phyloP scores from a whole-genome alignment of 2,888 invertebrate species.

The Margaritifera margaritifera region DNA sequence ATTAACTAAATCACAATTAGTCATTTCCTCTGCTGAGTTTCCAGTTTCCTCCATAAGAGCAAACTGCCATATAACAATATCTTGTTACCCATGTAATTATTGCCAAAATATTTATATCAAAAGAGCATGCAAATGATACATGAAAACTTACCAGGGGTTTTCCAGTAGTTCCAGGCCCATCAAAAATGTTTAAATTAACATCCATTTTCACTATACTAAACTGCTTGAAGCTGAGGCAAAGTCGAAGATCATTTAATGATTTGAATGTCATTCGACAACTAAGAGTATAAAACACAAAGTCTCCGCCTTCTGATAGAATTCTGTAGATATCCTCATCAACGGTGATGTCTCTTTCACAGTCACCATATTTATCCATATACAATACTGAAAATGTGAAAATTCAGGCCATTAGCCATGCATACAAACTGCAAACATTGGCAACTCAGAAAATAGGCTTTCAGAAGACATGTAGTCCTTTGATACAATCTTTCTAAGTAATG shows the following conservation, averaged over 20 bases:
- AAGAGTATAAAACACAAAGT: conserved; percentile 38
- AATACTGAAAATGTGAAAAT: conserved; percentile 6
- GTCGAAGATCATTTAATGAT: conserved; percentile 39
- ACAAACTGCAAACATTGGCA: too few species aligned
- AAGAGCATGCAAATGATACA: neutral
- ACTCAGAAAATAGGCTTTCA: too few species aligned
- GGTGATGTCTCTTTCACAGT: conserved; percentile 23
- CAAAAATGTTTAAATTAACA: conserved; percentile 40
- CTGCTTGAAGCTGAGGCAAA: conserved; percentile 50
- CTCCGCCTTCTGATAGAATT: conserved; percentile 32
- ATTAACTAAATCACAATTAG: too few species aligned
- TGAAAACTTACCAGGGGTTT: conserved; percentile 28
- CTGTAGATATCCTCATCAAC: conserved; percentile 24
- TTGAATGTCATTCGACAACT: conserved; percentile 51
- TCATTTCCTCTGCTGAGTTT: too few species aligned
- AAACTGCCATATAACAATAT: neutral
- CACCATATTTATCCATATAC: conserved; percentile 36
- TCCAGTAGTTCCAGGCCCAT: conserved; percentile 27
- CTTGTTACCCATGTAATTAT: neutral
- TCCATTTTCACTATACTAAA: conserved; percentile 33
- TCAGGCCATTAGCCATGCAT: too few species aligned
- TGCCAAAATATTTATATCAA: neutral
- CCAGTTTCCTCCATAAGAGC: too few species aligned
- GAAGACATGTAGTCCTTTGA: too few species aligned
- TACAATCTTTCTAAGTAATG: too few species aligned